phyloP scores from a whole-genome alignment of 2,113 vertebrate species.

The Pterophyllum scalare region DNA sequence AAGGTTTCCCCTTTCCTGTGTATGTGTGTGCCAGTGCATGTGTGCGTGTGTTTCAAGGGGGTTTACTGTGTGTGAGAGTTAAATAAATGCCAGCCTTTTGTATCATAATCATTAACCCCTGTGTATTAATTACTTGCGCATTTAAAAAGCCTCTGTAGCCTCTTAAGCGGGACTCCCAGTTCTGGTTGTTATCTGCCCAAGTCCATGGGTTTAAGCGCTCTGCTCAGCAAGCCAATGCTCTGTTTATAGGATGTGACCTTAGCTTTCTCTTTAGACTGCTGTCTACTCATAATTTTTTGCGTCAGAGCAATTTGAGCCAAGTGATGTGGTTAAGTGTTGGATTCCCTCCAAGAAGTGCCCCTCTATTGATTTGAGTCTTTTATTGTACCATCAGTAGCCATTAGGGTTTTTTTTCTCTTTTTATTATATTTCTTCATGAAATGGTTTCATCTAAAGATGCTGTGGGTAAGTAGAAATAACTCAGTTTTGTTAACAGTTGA shows the following conservation, averaged over 20 bases:
- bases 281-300: conserved; percentile 45
- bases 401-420: conserved; percentile 40
- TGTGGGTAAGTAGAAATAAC: conserved; percentile 3
- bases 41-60: neutral
- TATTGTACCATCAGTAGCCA: conserved; percentile 63
- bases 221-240: conserved; percentile 19
- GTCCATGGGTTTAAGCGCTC: conserved; percentile 3
- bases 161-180: conserved; percentile 3
- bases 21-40: neutral
- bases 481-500: conserved; percentile 20
- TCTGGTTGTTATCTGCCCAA: conserved; percentile 14
- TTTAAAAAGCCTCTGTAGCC: conserved; percentile 9
- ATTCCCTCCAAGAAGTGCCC: conserved; percentile 59
- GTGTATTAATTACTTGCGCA: conserved; percentile 40
- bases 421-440: conserved; percentile 54
- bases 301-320: conserved; percentile 50
- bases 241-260: conserved; percentile 62
- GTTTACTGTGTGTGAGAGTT: conserved; percentile 11
- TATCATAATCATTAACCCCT: conserved; percentile 37
- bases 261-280: conserved; percentile 40
- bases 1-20: conserved; percentile 1
- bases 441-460: conserved; percentile 25
- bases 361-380: conserved; percentile 68
- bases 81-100: conserved; percentile 24
- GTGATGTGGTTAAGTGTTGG: conserved; percentile 51